Evolutionary conservation across 1,140 invertebrate species (phyloP), one percentile per base, ranked within the genome.

Genomic region (Hyles vespertilio): DNA sequence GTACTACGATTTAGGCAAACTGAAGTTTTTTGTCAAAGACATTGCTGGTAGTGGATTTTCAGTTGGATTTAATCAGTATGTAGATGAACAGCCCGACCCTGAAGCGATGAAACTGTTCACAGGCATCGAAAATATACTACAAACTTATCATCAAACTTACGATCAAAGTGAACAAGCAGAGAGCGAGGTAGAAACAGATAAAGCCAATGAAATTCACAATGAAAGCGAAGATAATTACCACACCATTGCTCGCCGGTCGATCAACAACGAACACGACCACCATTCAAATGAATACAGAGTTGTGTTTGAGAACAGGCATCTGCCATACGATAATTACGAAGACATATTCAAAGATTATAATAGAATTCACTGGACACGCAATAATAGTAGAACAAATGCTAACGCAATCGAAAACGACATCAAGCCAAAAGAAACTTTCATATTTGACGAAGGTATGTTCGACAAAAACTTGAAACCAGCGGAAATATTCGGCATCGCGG

Each of bases 11-110:
- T 50, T 63, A 3, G 71, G 68, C n/a, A 83, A 84, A 54, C 51
- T 79, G 0, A 79, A 79, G 8, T 73, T 86, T 43, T 70, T 77
- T 40, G 61, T 86, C 4, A 86, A 84, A 69, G 77, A 84, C 46
- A 75, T 88, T 40, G 81, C 76, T 64, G 78, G 81, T 0, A 74
- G 77, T 59, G 85, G 85, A 2, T 79, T 85, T 51, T 76, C 83
- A n/a, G 69, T 86, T 32, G 83, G 83, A 32, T 79, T 83, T 48
- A 84, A 84, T 60, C 78, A 82, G 61, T 86, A 82, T 47, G 64
- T 71, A 5, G 82, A 77, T 53, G 79, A 79, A 58, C 61, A 74
- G 33, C 83, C 85, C n/a, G 85, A 85, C 54, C 62, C 66, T 12
- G 77, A 85, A 40, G 73, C 71, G 5, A 75, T 85, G 40, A 81